A percentile compares a stretch with the other conserved stretches of the same genome.
Evolutionary conservation across 92 coral and sea anemone genomes (phyloP).

Genomic region (Umimayanthus chanpuru): DNA sequence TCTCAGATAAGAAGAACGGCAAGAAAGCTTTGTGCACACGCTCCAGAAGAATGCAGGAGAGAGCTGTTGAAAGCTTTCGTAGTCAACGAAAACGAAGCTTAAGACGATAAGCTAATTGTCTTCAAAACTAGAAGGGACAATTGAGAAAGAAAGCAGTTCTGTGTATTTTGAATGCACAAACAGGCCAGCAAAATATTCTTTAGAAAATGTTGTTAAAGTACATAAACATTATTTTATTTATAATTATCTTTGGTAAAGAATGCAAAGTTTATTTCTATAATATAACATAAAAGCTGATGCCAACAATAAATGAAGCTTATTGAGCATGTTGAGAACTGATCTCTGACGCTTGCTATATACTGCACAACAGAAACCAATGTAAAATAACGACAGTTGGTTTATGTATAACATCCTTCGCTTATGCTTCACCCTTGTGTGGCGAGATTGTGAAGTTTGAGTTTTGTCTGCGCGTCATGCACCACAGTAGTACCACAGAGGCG

Average conservation of each 20-base stretch:
- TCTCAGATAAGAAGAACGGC: background rate
- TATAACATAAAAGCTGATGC: background rate
- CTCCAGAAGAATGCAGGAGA: background rate
- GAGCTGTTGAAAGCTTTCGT: background rate
- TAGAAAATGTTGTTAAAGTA: too few relatives aligned
- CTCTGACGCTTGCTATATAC: background rate
- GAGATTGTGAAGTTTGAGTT: background rate
- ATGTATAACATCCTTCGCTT: too few relatives aligned
- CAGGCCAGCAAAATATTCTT: background rate
- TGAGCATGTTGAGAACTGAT: too few relatives aligned
- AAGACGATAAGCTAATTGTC: too few relatives aligned
- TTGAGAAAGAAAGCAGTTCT: background rate
- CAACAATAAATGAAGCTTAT: background rate
- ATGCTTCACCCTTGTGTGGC: background rate
- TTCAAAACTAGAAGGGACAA: background rate
- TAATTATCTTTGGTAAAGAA: too few relatives aligned
- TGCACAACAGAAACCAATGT: background rate
- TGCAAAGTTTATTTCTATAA: background rate
- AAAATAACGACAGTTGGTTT: background rate
- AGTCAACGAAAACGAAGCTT: background rate
- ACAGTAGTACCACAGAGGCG: background rate
- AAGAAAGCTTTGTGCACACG: background rate
- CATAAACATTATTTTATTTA: too few relatives aligned
- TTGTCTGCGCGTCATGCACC: background rate
- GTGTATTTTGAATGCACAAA: background rate